Percentiles rank a stretch among this genome's conserved stretches.
These are phyloP conservation scores for Meda fulgida DNA, from an alignment of 2,797 vertebrate genomes.

Conservation along the genomic window DNA sequence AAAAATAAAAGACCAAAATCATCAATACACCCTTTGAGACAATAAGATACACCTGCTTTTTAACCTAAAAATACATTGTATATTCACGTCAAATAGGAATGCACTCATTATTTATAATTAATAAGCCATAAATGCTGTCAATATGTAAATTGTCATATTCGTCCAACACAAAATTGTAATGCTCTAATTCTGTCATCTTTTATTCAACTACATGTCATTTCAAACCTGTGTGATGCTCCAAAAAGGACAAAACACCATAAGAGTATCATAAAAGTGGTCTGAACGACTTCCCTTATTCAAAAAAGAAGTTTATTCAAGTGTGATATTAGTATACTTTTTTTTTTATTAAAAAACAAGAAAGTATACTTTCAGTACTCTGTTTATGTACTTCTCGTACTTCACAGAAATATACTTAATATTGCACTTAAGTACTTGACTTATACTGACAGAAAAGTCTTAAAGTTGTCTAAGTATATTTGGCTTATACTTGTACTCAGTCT, in stretches of 20 bases:
- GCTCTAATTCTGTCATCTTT: not conserved
- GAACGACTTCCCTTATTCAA: not conserved
- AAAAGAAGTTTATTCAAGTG: too few species aligned
- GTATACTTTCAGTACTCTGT: too few species aligned
- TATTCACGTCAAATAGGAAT: not conserved
- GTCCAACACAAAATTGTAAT: not conserved
- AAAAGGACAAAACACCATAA: not conserved
- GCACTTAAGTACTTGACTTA: too few species aligned
- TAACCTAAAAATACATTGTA: not conserved
- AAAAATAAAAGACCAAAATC: slow-evolving; percentile 26
- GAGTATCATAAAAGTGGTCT: not conserved
- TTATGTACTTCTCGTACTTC: too few species aligned
- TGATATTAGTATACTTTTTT: too few species aligned
- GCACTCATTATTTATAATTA: not conserved
- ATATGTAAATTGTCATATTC: not conserved
- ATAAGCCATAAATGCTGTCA: not conserved
- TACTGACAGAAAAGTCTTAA: too few species aligned
- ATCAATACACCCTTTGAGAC: not conserved
- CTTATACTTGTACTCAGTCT: too few species aligned
- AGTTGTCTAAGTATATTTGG: too few species aligned
- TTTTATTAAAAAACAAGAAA: too few species aligned
- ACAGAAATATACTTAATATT: too few species aligned
- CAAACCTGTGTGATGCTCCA: not conserved
- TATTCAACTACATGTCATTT: not conserved
- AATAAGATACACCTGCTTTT: not conserved